A percentile compares a stretch with the other conserved stretches of the same genome.
These are phyloP conservation scores for Priapulus caudatus DNA, from an alignment of 2,888 invertebrate genomes.

Conservation along the genomic window DNA sequence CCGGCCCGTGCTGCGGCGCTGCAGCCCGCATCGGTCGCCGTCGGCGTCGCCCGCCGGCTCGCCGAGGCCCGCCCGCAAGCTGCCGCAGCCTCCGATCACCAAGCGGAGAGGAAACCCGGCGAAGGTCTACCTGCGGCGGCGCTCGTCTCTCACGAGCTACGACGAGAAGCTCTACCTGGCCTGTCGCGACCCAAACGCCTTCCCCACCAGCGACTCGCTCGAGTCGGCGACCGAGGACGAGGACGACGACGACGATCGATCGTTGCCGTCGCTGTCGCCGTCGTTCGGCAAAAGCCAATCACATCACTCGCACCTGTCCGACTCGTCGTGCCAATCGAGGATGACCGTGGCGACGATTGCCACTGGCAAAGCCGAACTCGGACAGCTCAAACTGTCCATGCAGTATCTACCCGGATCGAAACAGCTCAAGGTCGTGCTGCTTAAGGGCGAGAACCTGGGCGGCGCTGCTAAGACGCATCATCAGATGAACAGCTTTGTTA, in stretches of 20 bases:
- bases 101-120: too few species aligned
- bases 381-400: constrained; percentile 33
- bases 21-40: background rate
- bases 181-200: background rate
- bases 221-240: background rate
- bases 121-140: background rate
- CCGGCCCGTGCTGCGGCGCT: background rate
- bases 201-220: background rate
- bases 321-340: background rate
- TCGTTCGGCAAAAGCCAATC: background rate
- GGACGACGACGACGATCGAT: background rate
- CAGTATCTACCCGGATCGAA: constrained; percentile 28
- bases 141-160: background rate
- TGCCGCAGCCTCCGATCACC: background rate
- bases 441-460: constrained; percentile 31
- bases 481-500: constrained; percentile 26
- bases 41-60: background rate
- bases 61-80: background rate
- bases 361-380: constrained; percentile 24
- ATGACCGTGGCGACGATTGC: background rate
- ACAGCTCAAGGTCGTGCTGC: constrained; percentile 29
- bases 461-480: constrained; percentile 22
- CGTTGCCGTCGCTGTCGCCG: background rate
- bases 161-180: constrained; percentile 1
- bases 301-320: background rate